phyloP scores from a whole-genome alignment of 2,113 vertebrate genomes.

The Formicarius rufipectus region DNA sequence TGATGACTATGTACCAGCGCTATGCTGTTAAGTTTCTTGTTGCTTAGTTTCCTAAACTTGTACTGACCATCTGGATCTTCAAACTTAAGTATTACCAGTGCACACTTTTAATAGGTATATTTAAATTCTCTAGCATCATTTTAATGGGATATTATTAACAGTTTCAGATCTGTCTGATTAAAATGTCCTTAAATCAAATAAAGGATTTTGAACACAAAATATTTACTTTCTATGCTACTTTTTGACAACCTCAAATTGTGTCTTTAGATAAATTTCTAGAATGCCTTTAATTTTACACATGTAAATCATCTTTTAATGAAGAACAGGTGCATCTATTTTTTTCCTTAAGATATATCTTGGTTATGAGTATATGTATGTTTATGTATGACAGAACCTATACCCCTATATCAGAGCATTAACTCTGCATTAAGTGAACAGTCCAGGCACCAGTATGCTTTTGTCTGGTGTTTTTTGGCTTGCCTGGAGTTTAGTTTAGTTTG shows the following conservation, averaged over 20 bases:
- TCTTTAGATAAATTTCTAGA: background rate
- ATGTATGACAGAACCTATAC: background rate
- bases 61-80: background rate
- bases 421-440: background rate
- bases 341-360: background rate
- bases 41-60: background rate
- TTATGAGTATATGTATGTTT: background rate
- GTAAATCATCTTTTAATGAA: background rate
- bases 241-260: background rate
- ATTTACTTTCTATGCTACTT: background rate
- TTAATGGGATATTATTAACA: constrained; percentile 34
- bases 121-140: background rate
- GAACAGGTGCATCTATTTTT: background rate
- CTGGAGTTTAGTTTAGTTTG: background rate
- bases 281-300: background rate
- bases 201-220: background rate
- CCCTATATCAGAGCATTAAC: background rate
- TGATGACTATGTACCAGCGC: background rate
- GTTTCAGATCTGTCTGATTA: constrained; percentile 33
- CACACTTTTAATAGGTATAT: background rate
- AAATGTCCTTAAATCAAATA: constrained; percentile 11
- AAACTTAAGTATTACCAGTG: background rate
- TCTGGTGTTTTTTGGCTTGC: background rate
- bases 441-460: background rate
- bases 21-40: background rate